Evolutionary conservation across 2,888 invertebrate genomes (phyloP).

Genomic region (Thecocarcelia acutangulata): DNA sequence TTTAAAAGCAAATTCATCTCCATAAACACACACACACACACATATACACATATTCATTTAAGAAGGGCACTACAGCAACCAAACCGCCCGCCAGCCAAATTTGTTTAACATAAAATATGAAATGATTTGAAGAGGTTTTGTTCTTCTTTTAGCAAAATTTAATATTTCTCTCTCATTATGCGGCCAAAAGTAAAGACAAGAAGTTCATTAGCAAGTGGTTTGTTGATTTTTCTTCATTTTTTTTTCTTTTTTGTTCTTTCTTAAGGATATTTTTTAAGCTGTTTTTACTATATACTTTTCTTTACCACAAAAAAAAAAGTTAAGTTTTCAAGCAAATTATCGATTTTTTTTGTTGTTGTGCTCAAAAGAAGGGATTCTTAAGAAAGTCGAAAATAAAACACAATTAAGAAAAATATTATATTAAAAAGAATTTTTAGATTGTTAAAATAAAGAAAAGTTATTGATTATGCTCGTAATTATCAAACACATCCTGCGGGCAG

Average conservation of each 20-base stretch:
- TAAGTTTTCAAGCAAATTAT: slow-evolving; percentile 25
- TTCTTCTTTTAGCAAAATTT: slow-evolving; percentile 19
- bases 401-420: slow-evolving; percentile 27
- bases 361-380: background rate
- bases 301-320: background rate
- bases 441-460: background rate
- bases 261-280: background rate
- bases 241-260: slow-evolving; percentile 1
- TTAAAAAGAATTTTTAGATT: background rate
- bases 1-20: no score
- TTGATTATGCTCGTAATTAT: background rate
- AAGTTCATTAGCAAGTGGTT: slow-evolving; percentile 61
- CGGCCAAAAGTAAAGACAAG: slow-evolving; percentile 45
- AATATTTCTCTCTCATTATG: slow-evolving; percentile 50
- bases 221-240: slow-evolving; percentile 54
- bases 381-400: slow-evolving; percentile 2
- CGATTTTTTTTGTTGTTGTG: slow-evolving; percentile 27
- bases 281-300: background rate
- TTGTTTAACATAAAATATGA: slow-evolving; percentile 10
- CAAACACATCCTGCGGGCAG: slow-evolving; percentile 31
- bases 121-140: slow-evolving; percentile 21
- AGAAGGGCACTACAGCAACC: slow-evolving; percentile 32
- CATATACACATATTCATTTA: no score
- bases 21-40: no score
- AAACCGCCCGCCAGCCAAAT: slow-evolving; percentile 44